Conservation (phyloP, 2,888 invertebrate species). For the Phlogophora meticulosa region DNA sequence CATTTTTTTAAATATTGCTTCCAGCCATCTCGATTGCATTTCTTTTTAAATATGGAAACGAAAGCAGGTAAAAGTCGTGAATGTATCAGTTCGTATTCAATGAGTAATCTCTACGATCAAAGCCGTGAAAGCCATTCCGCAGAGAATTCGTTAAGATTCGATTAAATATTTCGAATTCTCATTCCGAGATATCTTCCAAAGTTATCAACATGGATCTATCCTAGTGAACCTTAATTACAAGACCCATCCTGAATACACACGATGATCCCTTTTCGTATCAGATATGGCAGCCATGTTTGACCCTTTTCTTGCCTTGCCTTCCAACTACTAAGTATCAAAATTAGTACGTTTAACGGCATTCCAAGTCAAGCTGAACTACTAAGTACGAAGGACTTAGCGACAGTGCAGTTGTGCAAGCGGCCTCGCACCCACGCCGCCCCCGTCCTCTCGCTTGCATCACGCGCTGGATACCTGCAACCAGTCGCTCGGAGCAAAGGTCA, state of each 20-base stretch:
- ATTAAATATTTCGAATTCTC: neutral
- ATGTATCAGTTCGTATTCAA: constrained; percentile 11
- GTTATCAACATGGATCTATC: no score
- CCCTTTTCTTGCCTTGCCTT: no score
- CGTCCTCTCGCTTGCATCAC: constrained; percentile 70
- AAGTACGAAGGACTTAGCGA: constrained; percentile 38
- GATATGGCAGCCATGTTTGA: no score
- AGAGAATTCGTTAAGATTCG: neutral
- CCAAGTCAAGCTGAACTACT: constrained; percentile 26
- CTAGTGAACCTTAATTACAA: no score
- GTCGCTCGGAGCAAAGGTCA: constrained; percentile 67
- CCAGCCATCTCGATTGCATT: neutral
- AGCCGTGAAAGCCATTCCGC: constrained; percentile 24
- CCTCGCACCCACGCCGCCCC: constrained; percentile 82
- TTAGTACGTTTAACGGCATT: constrained; percentile 34
- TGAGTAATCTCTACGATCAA: constrained; percentile 21
- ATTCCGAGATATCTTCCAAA: neutral
- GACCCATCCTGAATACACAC: no score
- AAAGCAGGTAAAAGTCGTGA: constrained; percentile 43
- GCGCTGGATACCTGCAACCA: constrained; percentile 52
- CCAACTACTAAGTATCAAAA: no score
- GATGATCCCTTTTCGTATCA: no score
- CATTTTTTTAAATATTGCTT: neutral
- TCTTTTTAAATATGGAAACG: constrained; percentile 10
- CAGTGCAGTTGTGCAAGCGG: constrained; percentile 79